Evolutionary conservation across 1,140 invertebrate species (phyloP), one percentile per base, ranked within the genome.

Genomic region (Plutomurus gul): DNA sequence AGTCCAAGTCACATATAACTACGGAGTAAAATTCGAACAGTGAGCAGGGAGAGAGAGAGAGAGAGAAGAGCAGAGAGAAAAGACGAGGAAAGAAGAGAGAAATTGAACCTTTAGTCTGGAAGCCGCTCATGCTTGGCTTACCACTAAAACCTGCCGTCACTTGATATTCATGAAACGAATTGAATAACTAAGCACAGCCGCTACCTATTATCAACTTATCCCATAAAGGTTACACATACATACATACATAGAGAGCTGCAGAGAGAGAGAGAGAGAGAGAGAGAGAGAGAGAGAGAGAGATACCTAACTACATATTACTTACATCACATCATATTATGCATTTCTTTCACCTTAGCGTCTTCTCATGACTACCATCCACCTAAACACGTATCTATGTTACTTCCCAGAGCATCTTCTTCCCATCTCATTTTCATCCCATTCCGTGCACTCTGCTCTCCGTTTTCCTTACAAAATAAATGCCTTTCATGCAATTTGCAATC

Each of bases 91-190:
- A 40, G 40, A 43, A 37, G 25, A 30, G 37, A 25, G 51, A 56
- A 70, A 37, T 37, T 56, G 56, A 77, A 39, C 51, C 27, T 10
- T 27, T 20, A 27, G 16, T 13, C 37, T 37, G 46, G 47, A 36
- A 49, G 33, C 49, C 30, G 22, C 30, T 33, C 47, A 70, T 33
- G 51, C 36, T 70, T 71, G 70, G 70, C 70, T 72, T 72, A 72
- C 70, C 70, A 40, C 60, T 46, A 76, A 70, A 49, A 20, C 49
- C 36, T 43, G 56, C 40, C 76, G 70, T 70, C 75, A 81, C 71
- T 81, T 81, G 76, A 81, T 78, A 81, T 81, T 81, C 80, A 81
- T 78, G 76, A 78, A 78, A 81, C 51, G 72, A 78, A 77, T 78
- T 81, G 80, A 81, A 78, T 77, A 80, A 75, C 73, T 76, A 73